Percentiles rank a stretch among this genome's conserved stretches.
Conservation (phyloP, 2,888 invertebrate genomes). For the Aphidius colemani region DNA sequence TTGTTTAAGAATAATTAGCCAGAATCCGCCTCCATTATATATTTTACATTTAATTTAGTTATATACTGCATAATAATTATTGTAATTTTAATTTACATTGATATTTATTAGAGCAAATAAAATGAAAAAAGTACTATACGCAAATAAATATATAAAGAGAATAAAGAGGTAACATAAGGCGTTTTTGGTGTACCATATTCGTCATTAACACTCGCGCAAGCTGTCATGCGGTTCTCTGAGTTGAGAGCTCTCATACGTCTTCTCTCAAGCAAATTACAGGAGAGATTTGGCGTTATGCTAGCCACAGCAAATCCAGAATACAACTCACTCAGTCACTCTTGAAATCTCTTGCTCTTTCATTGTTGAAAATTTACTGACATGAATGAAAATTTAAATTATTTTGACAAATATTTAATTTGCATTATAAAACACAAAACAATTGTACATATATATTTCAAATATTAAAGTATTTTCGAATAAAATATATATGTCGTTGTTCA, state of each 20-base stretch:
- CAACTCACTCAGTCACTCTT: slow-evolving; percentile 20
- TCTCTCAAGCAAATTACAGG: slow-evolving; percentile 43
- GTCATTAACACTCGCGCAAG: slow-evolving; percentile 37
- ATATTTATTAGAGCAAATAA: neutral
- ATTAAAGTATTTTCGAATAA: too few relatives aligned
- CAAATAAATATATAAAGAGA: neutral
- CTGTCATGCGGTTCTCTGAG: slow-evolving; percentile 31
- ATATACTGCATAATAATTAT: too few relatives aligned
- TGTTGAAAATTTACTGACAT: too few relatives aligned
- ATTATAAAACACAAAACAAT: too few relatives aligned
- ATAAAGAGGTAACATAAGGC: neutral
- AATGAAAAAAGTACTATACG: neutral
- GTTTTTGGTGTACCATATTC: slow-evolving; percentile 36
- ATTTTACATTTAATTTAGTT: too few relatives aligned
- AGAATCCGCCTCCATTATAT: too few relatives aligned
- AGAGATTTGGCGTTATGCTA: slow-evolving; percentile 14
- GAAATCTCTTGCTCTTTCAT: neutral
- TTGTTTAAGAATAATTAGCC: too few relatives aligned
- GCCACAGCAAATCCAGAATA: slow-evolving; percentile 14
- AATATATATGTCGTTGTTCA: too few relatives aligned
- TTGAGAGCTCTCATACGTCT: slow-evolving; percentile 38
- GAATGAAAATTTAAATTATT: too few relatives aligned
- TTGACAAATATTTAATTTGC: too few relatives aligned
- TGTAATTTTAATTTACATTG: too few relatives aligned
- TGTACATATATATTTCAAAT: too few relatives aligned